Conservation (phyloP, 2,113 vertebrate species). For the Phalacrocorax brasilianus region DNA sequence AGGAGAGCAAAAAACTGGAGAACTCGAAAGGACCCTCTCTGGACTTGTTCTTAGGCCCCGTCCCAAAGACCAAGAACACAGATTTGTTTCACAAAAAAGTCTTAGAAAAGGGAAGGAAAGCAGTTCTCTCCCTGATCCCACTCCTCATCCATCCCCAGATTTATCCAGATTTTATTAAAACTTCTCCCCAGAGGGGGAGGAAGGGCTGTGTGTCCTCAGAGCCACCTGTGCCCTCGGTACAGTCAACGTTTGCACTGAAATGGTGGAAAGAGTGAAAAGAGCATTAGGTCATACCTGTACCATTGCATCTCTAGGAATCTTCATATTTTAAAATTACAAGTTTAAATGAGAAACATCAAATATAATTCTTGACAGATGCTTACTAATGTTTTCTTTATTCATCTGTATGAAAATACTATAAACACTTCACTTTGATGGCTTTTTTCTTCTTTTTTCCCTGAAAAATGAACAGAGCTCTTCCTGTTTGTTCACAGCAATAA, state of each 20-base stretch:
- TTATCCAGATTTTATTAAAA: background rate
- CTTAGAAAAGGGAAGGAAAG: background rate
- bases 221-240: background rate
- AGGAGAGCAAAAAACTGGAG: background rate
- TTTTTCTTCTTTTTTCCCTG: background rate
- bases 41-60: background rate
- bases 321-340: background rate
- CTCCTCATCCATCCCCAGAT: background rate
- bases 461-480: slow-evolving; percentile 26
- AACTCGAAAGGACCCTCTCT: background rate
- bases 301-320: background rate
- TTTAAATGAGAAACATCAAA: slow-evolving; percentile 25
- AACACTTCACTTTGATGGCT: background rate
- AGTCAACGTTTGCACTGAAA: background rate
- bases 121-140: background rate
- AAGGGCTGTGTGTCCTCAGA: background rate
- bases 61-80: background rate
- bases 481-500: slow-evolving; percentile 44
- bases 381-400: background rate
- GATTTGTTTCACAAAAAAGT: background rate
- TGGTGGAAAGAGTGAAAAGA: background rate
- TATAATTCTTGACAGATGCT: background rate
- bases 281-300: background rate
- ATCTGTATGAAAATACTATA: background rate
- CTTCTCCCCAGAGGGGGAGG: background rate